A percentile compares a stretch with the other conserved stretches of the same genome.
Evolutionary conservation across 1,140 invertebrate genomes (phyloP).

Genomic region (Saccostrea echinata): DNA sequence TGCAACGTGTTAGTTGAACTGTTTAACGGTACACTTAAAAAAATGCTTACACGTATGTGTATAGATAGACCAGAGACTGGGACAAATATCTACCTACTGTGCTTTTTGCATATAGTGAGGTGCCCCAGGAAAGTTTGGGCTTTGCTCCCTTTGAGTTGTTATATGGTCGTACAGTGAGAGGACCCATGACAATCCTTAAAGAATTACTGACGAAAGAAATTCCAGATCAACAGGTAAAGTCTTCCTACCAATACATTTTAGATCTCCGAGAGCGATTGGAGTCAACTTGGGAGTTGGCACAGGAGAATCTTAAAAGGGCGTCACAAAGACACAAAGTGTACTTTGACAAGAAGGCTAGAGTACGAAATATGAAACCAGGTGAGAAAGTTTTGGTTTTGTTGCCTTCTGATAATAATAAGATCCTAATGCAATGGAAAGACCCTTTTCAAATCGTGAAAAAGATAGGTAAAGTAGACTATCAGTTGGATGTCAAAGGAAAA

Average conservation of each 20-base stretch:
- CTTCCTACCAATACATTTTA: slow-evolving; percentile 56
- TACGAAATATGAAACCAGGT: too few species aligned
- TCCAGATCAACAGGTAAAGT: slow-evolving; percentile 41
- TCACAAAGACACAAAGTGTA: slow-evolving; percentile 50
- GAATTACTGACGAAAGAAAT: slow-evolving; percentile 56
- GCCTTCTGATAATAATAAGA: too few species aligned
- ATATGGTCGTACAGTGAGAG: slow-evolving; percentile 68
- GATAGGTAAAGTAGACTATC: slow-evolving; percentile 39
- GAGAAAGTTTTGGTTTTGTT: too few species aligned
- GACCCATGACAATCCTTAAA: slow-evolving; percentile 61
- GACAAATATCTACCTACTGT: slow-evolving; percentile 58
- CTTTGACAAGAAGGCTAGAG: too few species aligned
- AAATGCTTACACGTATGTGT: slow-evolving; percentile 56
- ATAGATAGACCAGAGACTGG: slow-evolving; percentile 58
- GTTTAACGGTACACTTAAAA: slow-evolving; percentile 59
- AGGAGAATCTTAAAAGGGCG: slow-evolving; percentile 53
- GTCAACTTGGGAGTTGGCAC: slow-evolving; percentile 55
- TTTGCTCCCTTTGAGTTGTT: slow-evolving; percentile 69
- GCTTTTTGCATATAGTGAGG: slow-evolving; percentile 62
- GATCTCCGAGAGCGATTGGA: slow-evolving; percentile 59
- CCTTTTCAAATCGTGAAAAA: slow-evolving; percentile 49
- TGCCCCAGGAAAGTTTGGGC: slow-evolving; percentile 55
- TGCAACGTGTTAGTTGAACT: slow-evolving; percentile 69
- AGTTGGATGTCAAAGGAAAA: slow-evolving; percentile 49
- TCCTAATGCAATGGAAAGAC: too few species aligned